Conservation (phyloP, 2,888 invertebrate genomes). For the Shargacucullia verbasci region DNA sequence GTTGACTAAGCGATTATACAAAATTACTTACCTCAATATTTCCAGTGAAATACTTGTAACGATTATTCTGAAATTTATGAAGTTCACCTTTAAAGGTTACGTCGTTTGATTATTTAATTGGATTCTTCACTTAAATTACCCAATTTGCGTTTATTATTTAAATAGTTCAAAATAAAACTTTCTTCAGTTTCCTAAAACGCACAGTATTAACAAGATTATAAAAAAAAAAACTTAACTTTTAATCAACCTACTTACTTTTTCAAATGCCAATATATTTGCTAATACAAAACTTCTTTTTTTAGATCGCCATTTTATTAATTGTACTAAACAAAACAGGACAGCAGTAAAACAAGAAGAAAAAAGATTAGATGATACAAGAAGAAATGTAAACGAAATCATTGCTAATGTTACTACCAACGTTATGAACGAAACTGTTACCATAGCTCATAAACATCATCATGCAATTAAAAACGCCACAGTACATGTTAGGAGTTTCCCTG, state of each 20-base stretch:
- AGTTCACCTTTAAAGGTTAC: too few species aligned
- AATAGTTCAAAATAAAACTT: too few species aligned
- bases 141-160: too few species aligned
- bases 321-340: not conserved
- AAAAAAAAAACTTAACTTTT: too few species aligned
- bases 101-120: too few species aligned
- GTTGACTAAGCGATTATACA: not conserved
- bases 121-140: too few species aligned
- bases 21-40: not conserved
- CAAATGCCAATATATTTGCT: too few species aligned
- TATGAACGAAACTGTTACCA: constrained; percentile 7
- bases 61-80: too few species aligned
- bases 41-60: too few species aligned
- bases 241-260: too few species aligned
- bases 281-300: not conserved
- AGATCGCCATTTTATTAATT: constrained; percentile 17
- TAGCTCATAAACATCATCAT: not conserved
- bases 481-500: constrained; percentile 4
- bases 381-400: constrained; percentile 7
- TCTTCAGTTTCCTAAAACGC: too few species aligned
- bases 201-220: too few species aligned
- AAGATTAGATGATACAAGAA: constrained; percentile 14
- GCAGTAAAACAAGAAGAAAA: constrained; percentile 3
- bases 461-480: constrained; percentile 8
- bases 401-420: not conserved